Evolutionary conservation across 2,113 vertebrate genomes (phyloP).

Genomic region (Theropithecus gelada): DNA sequence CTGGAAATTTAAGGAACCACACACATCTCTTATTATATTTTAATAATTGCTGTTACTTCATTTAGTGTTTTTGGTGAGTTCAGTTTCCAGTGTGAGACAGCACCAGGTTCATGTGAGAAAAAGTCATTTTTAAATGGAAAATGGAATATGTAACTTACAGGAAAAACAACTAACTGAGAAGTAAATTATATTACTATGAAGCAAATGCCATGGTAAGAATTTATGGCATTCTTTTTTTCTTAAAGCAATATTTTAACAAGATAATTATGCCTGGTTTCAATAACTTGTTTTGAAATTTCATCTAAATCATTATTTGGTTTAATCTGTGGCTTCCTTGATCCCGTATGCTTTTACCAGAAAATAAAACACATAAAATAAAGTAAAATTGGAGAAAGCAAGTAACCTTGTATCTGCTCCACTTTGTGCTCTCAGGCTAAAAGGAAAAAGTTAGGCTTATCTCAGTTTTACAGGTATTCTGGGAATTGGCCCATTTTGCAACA

Average conservation of each 20-base stretch:
- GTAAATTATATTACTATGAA: conserved; percentile 74
- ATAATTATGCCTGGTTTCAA: neutral
- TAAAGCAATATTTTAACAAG: conserved; percentile 36
- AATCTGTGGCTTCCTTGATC: conserved; percentile 52
- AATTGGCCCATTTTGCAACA: neutral
- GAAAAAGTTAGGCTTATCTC: conserved; percentile 63
- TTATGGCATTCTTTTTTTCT: conserved; percentile 45
- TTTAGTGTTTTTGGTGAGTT: conserved; percentile 43
- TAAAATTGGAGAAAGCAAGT: neutral
- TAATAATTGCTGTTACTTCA: conserved; percentile 16
- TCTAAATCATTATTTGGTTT: neutral
- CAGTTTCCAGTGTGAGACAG: conserved; percentile 63
- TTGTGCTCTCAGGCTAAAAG: conserved; percentile 15
- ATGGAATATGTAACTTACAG: conserved; percentile 21
- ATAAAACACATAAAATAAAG: neutral
- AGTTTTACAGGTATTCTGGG: neutral
- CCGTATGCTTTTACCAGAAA: neutral
- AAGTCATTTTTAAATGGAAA: conserved; percentile 10
- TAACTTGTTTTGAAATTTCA: conserved; percentile 65
- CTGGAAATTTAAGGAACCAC: no score
- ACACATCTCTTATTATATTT: neutral
- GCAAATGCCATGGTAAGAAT: conserved; percentile 67
- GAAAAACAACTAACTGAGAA: conserved; percentile 73
- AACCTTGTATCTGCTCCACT: neutral
- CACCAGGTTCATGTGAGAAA: conserved; percentile 42